A percentile compares a stretch with the other conserved stretches of the same genome.
These are phyloP conservation scores for Haliclona indistincta DNA, from an alignment of 37 sponge, comb jelly and placozoan species.

Conservation along the genomic window DNA sequence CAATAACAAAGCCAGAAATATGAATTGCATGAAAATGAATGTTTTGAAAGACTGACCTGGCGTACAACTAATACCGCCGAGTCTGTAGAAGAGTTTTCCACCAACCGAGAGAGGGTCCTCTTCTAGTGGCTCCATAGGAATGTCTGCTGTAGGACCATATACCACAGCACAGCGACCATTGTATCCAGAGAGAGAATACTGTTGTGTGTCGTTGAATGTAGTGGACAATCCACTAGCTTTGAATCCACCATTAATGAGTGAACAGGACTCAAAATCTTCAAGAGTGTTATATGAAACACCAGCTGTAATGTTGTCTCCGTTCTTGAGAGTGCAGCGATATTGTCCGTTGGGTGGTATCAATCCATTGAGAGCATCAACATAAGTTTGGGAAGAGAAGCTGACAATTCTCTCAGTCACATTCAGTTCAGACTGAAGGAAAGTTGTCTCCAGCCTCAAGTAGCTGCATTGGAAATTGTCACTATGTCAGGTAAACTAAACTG, in stretches of 20 bases:
- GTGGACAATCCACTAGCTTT: conserved; percentile 42
- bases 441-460: conserved; percentile 50
- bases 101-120: conserved; percentile 72
- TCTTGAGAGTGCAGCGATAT: conserved; percentile 42
- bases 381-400: conserved; percentile 34
- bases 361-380: conserved; percentile 71
- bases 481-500: neutral
- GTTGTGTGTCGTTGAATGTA: conserved; percentile 39
- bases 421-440: conserved; percentile 26
- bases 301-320: conserved; percentile 13
- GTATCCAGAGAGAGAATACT: conserved; percentile 41
- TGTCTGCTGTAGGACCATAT: conserved; percentile 47
- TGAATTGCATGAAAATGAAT: no score
- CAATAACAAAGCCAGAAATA: no score
- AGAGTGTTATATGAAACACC: conserved; percentile 33
- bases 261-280: conserved; percentile 52
- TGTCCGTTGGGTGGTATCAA: conserved; percentile 40
- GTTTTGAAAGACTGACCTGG: conserved; percentile 1
- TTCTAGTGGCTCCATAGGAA: conserved; percentile 7
- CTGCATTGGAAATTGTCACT: conserved; percentile 18
- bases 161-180: conserved; percentile 67
- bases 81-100: conserved; percentile 42
- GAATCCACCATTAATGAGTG: conserved; percentile 66
- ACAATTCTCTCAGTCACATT: conserved; percentile 30
- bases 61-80: conserved; percentile 40